Evolutionary conservation across 2,888 invertebrate species (phyloP).

Genomic region (Dicranocentrus wangi): DNA sequence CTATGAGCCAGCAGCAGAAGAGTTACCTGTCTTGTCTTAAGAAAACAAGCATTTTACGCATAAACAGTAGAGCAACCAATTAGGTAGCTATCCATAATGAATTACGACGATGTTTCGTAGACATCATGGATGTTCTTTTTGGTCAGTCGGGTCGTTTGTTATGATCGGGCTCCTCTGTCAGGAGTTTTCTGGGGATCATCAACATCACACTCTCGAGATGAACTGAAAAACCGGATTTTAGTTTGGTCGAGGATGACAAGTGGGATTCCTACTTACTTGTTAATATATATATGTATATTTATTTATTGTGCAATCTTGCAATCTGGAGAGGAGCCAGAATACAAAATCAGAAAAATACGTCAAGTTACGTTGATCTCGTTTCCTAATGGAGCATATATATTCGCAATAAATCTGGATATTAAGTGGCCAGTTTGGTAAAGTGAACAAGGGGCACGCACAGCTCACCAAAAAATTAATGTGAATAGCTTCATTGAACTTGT

Average conservation of each 20-base stretch:
- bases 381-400: slow-evolving; percentile 26
- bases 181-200: slow-evolving; percentile 28
- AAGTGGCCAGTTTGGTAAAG: no score
- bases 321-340: slow-evolving; percentile 9
- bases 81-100: slow-evolving; percentile 38
- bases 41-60: not conserved
- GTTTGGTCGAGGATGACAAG: not conserved
- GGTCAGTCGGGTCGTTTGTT: slow-evolving; percentile 20
- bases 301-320: slow-evolving; percentile 11
- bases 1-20: no score
- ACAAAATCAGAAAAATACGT: not conserved
- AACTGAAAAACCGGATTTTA: not conserved
- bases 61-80: slow-evolving; percentile 12
- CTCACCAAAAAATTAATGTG: not conserved
- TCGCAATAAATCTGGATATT: not conserved
- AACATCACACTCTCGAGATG: no score
- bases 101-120: slow-evolving; percentile 20
- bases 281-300: no score
- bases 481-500: slow-evolving; percentile 16
- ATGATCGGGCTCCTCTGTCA: slow-evolving; percentile 24
- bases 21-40: no score
- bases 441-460: not conserved
- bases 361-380: slow-evolving; percentile 5
- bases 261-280: not conserved
- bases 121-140: slow-evolving; percentile 2